Evolutionary conservation across 2,888 invertebrate genomes (phyloP).

Genomic region (Cephus nigrinus): DNA sequence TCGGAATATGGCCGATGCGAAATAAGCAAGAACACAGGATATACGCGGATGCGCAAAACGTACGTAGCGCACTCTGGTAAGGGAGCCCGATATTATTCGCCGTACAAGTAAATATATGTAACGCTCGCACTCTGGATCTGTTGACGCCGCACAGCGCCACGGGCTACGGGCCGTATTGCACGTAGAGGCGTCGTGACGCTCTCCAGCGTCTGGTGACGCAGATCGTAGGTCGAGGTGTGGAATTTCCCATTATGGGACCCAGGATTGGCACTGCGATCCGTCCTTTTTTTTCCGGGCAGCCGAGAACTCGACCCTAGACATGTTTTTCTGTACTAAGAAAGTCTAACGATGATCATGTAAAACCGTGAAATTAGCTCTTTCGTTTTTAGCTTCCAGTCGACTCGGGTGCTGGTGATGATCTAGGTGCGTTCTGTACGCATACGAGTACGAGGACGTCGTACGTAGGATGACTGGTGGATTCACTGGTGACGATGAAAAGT

Average conservation of each 20-base stretch:
- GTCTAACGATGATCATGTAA: not conserved
- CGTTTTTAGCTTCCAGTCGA: not conserved
- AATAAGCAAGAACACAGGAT: not conserved
- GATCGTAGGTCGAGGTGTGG: not conserved
- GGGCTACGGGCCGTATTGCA: not conserved
- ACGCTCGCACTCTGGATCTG: not conserved
- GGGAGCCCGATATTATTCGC: not conserved
- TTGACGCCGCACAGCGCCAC: not conserved
- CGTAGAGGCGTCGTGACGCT: not conserved
- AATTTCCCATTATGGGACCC: not conserved
- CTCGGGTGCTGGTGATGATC: not conserved
- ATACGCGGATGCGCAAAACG: not conserved
- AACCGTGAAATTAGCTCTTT: not conserved
- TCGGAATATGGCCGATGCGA: not conserved
- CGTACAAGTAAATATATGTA: not conserved
- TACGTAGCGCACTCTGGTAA: not conserved
- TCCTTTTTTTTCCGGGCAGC: not conserved
- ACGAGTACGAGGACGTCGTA: not conserved
- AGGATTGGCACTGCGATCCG: not conserved
- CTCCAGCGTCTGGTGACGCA: not conserved
- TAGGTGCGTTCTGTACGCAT: not conserved
- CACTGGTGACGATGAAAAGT: not conserved
- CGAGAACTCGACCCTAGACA: not conserved
- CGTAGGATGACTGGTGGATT: not conserved
- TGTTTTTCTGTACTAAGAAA: not conserved